Base-by-base conservation (phyloP, 2,113 vertebrate species). In the Elanus axillaris region DNA sequence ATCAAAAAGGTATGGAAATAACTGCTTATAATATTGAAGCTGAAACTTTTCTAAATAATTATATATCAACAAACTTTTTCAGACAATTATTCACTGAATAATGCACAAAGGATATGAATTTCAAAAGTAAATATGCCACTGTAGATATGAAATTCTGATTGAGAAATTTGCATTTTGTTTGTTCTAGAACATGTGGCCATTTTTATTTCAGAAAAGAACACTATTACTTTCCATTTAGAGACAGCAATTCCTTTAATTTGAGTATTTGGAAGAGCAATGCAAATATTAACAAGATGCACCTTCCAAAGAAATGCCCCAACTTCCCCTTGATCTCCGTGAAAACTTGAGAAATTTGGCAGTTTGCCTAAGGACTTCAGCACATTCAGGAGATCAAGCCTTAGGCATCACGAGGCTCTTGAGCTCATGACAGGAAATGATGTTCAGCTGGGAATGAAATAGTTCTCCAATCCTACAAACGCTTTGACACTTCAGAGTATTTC, bases 81-180 rank as follows among this genome's bases (percentile, higher is more conserved):
- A 96, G 78, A 83, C 45, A 96, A 94, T 94, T 93, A 96, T 95
- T 94, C 93, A 94, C 85, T 97, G 93, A 96, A 95, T 93, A 96
- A 97, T 88, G 92, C 88, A 96, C 88, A 95, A 94, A 97, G 85
- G 78, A 80, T 88, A 96, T 93, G 95, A 95, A 96, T 86, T 88
- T 95, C 92, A 95, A 94, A 95, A 94, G 90, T 92, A 94, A 90
- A 91, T 71, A 77, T 66, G 56, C 90, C 96, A 95, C 56, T 18
- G 38, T 62, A 81, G 36, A 87, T 91, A 88, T 55, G 73, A 96
- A 94, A 95, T 95, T 96, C 94, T 94, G 96, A 95, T 95, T 92
- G 67, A 94, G 78, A 79, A 92, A 96, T 96, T 95, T 93, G 92
- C 96, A 95, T 95, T 96, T 94, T 96, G 92, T 95, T 96, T 96